These are phyloP conservation scores for Rhingia campestris DNA, from an alignment of 2,888 invertebrate genomes.

Conservation along the genomic window DNA sequence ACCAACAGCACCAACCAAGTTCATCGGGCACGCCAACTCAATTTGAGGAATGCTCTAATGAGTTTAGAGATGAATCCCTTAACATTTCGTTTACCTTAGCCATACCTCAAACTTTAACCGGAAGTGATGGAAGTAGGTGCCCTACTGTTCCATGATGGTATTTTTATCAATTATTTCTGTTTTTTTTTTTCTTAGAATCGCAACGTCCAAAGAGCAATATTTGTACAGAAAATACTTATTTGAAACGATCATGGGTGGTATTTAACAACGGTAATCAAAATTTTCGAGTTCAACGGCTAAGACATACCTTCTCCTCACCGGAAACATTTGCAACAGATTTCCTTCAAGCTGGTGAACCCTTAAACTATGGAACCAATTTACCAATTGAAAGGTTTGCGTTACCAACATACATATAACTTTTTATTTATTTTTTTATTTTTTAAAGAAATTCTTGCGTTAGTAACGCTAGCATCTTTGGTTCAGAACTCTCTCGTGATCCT, in stretches of 20 bases:
- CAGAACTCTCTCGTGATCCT: conserved; percentile 80
- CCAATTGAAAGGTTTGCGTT: conserved; percentile 79
- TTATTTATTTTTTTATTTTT: not conserved
- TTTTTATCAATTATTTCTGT: not conserved
- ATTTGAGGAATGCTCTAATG: conserved; percentile 81
- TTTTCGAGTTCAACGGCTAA: conserved; percentile 79
- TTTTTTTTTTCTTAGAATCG: conserved; percentile 64
- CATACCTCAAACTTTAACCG: conserved; percentile 76
- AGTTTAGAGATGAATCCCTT: conserved; percentile 81
- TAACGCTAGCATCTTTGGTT: conserved; percentile 81
- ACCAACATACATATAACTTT: not conserved
- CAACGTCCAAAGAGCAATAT: conserved; percentile 76
- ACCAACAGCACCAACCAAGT: conserved; percentile 63
- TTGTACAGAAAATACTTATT: conserved; percentile 80
- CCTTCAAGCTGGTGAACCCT: conserved; percentile 77
- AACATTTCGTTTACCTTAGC: conserved; percentile 82
- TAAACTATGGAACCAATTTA: conserved; percentile 81
- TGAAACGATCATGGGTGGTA: conserved; percentile 81
- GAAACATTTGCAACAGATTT: conserved; percentile 79
- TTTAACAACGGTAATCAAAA: conserved; percentile 78
- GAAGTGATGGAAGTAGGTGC: conserved; percentile 75
- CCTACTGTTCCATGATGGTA: no score
- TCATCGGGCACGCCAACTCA: conserved; percentile 77
- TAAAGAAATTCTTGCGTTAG: conserved; percentile 77
- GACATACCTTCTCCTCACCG: conserved; percentile 81